These are phyloP conservation scores for Axinella damicornis DNA, from an alignment of 37 sponge, comb jelly and placozoan genomes.

Conservation along the genomic window DNA sequence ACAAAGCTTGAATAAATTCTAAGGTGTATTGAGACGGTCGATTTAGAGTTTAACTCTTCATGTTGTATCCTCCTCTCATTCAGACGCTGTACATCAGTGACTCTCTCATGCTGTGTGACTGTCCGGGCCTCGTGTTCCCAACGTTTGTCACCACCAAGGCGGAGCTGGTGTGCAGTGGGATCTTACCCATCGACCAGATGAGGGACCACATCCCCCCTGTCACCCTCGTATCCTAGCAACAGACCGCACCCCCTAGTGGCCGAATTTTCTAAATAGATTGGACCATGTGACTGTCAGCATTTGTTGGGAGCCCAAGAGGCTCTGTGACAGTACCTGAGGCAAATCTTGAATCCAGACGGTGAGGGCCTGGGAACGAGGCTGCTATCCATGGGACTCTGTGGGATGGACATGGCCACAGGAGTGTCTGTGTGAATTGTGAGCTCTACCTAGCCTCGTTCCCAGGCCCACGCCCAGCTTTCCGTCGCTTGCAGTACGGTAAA, in stretches of 20 bases:
- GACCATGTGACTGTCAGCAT: too few species aligned
- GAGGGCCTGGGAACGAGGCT: too few species aligned
- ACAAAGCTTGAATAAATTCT: not conserved
- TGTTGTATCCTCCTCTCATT: not conserved
- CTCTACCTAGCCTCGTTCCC: too few species aligned
- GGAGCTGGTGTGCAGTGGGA: constrained; percentile 87
- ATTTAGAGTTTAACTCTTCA: not conserved
- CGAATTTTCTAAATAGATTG: too few species aligned
- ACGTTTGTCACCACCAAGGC: constrained; percentile 85
- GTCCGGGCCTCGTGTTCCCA: constrained; percentile 94
- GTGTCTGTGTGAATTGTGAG: too few species aligned
- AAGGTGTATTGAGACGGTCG: not conserved
- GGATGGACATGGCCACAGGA: too few species aligned
- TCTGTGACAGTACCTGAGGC: too few species aligned
- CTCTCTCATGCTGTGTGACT: constrained; percentile 86
- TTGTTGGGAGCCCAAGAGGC: too few species aligned
- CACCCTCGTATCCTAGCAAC: constrained; percentile 47
- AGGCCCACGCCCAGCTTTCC: too few species aligned
- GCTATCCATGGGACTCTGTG: too few species aligned
- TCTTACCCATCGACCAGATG: constrained; percentile 94
- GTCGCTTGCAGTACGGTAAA: too few species aligned
- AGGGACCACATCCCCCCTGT: constrained; percentile 85
- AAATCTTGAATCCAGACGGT: too few species aligned
- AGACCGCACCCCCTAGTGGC: not conserved
- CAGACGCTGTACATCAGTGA: constrained; percentile 74